Percentiles rank a stretch among this genome's conserved stretches.
These are phyloP conservation scores for Carposina sasakii DNA, from an alignment of 1,140 invertebrate species.

Conservation along the genomic window DNA sequence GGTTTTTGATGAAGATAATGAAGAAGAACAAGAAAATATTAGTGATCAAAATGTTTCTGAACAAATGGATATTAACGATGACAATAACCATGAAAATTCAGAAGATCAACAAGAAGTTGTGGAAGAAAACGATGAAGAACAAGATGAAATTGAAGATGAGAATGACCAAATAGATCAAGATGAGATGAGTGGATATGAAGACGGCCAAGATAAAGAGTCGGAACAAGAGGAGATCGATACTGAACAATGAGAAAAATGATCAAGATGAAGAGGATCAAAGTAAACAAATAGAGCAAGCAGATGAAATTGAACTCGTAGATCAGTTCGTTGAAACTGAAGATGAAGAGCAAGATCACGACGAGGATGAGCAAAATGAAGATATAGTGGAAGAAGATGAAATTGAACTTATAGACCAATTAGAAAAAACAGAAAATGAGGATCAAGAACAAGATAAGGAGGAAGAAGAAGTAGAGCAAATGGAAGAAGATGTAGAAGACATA, in stretches of 20 bases:
- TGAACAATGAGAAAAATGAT: neutral
- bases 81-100: neutral
- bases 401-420: neutral
- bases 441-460: constrained; percentile 26
- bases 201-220: neutral
- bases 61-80: neutral
- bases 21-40: neutral
- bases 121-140: neutral
- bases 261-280: neutral
- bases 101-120: constrained; percentile 4
- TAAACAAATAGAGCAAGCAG: constrained; percentile 11
- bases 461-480: constrained; percentile 14
- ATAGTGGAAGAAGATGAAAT: neutral
- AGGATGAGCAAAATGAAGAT: neutral
- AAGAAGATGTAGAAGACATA: neutral
- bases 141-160: neutral
- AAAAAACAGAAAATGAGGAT: constrained; percentile 5
- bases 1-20: too few species aligned
- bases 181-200: neutral
- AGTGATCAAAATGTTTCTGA: neutral
- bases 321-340: neutral
- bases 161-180: constrained; percentile 2
- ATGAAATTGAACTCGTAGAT: constrained; percentile 15
- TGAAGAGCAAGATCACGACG: neutral
- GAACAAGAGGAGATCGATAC: constrained; percentile 2